Percentiles rank a stretch among this genome's conserved stretches.
Conservation (phyloP, 2,888 invertebrate species). For the Chirona hameri region DNA sequence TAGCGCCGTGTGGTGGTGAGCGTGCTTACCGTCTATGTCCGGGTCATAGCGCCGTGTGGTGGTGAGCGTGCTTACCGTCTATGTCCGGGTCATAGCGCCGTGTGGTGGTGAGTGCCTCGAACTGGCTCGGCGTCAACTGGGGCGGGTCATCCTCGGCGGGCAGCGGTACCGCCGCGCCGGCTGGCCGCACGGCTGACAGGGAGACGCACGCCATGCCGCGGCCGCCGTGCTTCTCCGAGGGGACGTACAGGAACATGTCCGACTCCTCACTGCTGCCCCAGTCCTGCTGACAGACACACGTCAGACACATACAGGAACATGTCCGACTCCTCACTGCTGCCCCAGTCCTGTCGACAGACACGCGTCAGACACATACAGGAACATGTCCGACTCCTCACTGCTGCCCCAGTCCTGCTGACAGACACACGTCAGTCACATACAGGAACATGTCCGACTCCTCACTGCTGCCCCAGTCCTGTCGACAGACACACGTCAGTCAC, state of each 20-base stretch:
- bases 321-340: too few relatives aligned
- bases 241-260: conserved; percentile 62
- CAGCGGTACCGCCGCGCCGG: not conserved
- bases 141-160: not conserved
- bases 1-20: conserved; percentile 4
- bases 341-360: too few relatives aligned
- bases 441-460: too few relatives aligned
- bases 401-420: too few relatives aligned
- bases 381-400: too few relatives aligned
- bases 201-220: conserved; percentile 52
- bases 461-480: too few relatives aligned
- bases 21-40: not conserved
- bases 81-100: not conserved
- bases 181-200: not conserved
- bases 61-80: not conserved
- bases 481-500: too few relatives aligned
- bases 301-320: too few relatives aligned
- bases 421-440: too few relatives aligned
- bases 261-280: conserved; percentile 52
- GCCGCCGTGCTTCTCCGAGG: conserved; percentile 62
- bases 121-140: not conserved
- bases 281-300: too few relatives aligned
- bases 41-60: not conserved
- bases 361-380: too few relatives aligned
- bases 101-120: conserved; percentile 28